Base-by-base conservation (phyloP, 2,113 vertebrate species). In the Misgurnus anguillicaudatus region DNA sequence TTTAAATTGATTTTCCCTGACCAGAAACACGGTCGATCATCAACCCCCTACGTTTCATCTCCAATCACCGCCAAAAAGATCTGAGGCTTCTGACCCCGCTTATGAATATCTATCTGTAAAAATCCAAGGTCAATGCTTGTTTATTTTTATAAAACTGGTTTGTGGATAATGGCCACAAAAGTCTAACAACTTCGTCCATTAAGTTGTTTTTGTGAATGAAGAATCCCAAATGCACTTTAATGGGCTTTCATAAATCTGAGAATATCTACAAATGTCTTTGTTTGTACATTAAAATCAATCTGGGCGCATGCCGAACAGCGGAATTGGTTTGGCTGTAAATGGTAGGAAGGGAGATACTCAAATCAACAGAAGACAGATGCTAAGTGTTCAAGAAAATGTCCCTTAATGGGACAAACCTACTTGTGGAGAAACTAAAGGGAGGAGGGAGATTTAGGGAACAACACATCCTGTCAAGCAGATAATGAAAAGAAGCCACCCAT, bases 401-500 rank as follows among this genome's bases (percentile, higher is more conserved):
- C 76, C 53, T 76, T 39, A 38, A 36, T 69, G 58, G 69, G 76
- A 70, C 55, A 67, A 58, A 78, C 47, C 77, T 73, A 47, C 5
- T 75, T 80, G 75, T 85, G 68, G 75, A 79, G 47, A 14, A 31
- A 82, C 66, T 67, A 64, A 31, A 68, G 80, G 77, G 1, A 6
- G 60, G 48, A 38, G 13, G 16, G 62, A 67, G 80, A 88, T 89
- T 87, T 87, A 87, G 87, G 84, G 83, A 87, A 80, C 79, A 83
- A 82, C 74, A 84, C 82, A 75, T 55, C 81, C 86, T 81, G 86
- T 89, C 87, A 86, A 60, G 76, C 57, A 55, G 78, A 87, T 90
- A 90, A 91, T 90, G 87, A 91, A 92, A 91, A 89, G 85, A 89
- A 86, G 86, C 83, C 86, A 87, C 87, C 89, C 84, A 88, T 80